Evolutionary conservation across 2,113 vertebrate species (phyloP), one percentile per base, ranked within the genome.

Genomic region (Mesembrinibis cayennensis): DNA sequence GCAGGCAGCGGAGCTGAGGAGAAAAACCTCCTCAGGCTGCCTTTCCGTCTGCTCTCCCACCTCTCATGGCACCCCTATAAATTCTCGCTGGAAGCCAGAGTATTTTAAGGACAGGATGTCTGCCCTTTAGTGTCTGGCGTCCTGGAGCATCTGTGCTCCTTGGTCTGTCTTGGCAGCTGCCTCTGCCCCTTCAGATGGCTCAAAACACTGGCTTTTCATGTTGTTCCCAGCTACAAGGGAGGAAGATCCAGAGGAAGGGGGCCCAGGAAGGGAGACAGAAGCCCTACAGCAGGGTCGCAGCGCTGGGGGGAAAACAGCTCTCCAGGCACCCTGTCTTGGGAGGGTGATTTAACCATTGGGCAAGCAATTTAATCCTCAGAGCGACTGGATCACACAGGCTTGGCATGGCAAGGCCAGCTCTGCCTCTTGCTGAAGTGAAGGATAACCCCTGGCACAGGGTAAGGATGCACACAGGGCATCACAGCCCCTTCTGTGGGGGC

Each of bases 61-160:
- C 53, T 5, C 62, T 62, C 74, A 5, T 5, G 55, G 73, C 82
- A 90, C 32, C 76, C 42, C 77, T 22, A 32, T 16, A 62, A 84
- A 97, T 95, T 79, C 78, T 34, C 11, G 0, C 56, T 84, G 71
- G n/a, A 49, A 91, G 73, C 12, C 55, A 14, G 59, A 94, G 90
- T 92, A 97, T 96, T 96, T 96, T 93, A 90, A 90, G 76, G 90
- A 63, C 69, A 89, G 90, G 59, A 56, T 23, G 58, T 32, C 65
- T 95, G 84, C n/a, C 77, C 59, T 78, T 55, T 3, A 42, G 36
- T 16, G 67, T 83, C 80, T 94, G 74, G 56, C 78, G 77, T 62
- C 82, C 58, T 62, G 74, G 45, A 77, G 84, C 55, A 71, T 92
- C 80, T 66, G 76, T 23, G 25, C 38, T 62, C 49, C 81, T 79